Conservation (phyloP, 1,140 invertebrate genomes). For the Araneus ventricosus region DNA sequence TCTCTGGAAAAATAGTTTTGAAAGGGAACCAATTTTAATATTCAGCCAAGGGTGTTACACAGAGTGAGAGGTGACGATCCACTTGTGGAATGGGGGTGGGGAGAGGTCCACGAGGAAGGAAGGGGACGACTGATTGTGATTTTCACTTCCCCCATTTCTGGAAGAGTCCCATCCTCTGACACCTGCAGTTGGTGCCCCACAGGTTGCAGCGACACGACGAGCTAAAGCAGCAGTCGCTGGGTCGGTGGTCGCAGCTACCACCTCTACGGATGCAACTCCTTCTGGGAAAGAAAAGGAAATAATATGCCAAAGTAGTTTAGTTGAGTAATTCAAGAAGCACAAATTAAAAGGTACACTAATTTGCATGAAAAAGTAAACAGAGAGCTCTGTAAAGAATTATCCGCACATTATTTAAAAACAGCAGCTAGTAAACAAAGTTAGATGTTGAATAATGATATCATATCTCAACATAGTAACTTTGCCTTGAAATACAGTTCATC, state of each 20-base stretch:
- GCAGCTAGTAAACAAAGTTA: too few species aligned
- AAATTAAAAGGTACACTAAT: too few species aligned
- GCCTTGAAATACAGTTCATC: too few species aligned
- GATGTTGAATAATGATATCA: too few species aligned
- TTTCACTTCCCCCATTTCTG: constrained; percentile 85
- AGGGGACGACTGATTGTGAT: too few species aligned
- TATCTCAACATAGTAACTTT: too few species aligned
- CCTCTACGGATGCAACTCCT: constrained; percentile 89
- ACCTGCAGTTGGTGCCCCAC: constrained; percentile 94
- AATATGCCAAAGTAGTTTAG: background rate
- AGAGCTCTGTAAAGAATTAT: too few species aligned
- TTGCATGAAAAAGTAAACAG: too few species aligned
- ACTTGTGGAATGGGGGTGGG: background rate
- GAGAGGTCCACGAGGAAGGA: background rate
- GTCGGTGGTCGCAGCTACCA: constrained; percentile 90
- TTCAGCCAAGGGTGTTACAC: constrained; percentile 1
- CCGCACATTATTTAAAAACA: too few species aligned
- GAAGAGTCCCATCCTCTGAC: constrained; percentile 93
- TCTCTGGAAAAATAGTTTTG: constrained; percentile 3
- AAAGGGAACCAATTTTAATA: constrained; percentile 16
- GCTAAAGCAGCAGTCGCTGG: constrained; percentile 91
- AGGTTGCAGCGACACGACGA: constrained; percentile 93
- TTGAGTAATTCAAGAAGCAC: too few species aligned
- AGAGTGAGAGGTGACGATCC: background rate
- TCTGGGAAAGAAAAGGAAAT: constrained; percentile 87